Evolutionary conservation across 2,113 vertebrate species (phyloP), one percentile per base, ranked within the genome.

Genomic region (Alligator mississippiensis): DNA sequence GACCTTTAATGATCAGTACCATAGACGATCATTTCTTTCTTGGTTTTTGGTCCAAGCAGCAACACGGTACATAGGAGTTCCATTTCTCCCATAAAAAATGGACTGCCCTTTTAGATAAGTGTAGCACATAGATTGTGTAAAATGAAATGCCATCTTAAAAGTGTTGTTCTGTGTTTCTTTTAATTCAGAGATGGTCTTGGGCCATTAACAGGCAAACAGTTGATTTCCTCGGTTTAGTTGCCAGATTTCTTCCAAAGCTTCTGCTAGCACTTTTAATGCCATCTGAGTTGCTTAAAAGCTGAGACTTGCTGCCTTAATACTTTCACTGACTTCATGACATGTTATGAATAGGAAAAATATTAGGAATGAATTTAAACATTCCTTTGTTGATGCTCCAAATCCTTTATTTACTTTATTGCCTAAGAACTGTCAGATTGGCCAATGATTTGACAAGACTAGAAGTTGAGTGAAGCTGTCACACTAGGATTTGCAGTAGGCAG

Each of bases 381-480:
- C 97, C 96, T 97, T 85, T 82, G 89, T 85, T 93, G 94, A 95
- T 84, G 92, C 96, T 84, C 91, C 95, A 97, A 97, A 97, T 97
- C 96, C 93, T 90, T 96, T 98, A 98, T 98, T 98, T 98, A 97
- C 95, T 97, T 97, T 98, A 95, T 97, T 96, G 95, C 97, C 95
- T 83, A 95, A 96, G 95, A 94, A 93, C 96, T 97, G 97, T 97
- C 97, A 97, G 90, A 93, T 95, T 88, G 93, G 82, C 87, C 90
- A 27, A 9, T 76, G 88, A 96, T 88, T 70, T 95, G 97, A 96
- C 92, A 89, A 95, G 92, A 87, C 96, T 91, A 1, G 4, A 96
- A 96, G 97, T 91, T 98, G 98, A 98, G 96, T 98, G 96, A 97
- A 97, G 93, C 96, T 97, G 97, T 98, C 98, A 98, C 95, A 97